phyloP scores from a whole-genome alignment of 2,113 vertebrate species.

The Colaptes auratus region DNA sequence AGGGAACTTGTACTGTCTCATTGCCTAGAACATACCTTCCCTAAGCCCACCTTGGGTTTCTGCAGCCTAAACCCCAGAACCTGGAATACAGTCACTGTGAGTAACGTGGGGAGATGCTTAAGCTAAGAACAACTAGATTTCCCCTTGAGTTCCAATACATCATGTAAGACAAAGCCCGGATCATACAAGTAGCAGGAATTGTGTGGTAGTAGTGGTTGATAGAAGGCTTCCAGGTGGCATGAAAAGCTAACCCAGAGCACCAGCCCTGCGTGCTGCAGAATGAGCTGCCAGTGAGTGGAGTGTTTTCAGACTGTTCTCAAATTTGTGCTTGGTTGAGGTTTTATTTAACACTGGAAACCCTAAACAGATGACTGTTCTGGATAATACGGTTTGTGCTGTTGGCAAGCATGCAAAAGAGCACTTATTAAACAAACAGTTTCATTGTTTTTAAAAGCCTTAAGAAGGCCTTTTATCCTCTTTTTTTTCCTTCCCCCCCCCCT shows the following conservation, averaged over 20 bases:
- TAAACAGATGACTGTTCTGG: slow-evolving; percentile 49
- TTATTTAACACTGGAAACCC: slow-evolving; percentile 51
- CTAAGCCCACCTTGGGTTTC: not conserved
- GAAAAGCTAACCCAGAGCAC: not conserved
- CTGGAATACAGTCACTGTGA: not conserved
- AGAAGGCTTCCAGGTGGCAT: not conserved
- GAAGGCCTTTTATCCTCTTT: not conserved
- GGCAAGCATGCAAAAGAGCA: slow-evolving; percentile 52
- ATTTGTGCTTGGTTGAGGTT: slow-evolving; percentile 41
- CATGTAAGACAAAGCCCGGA: not conserved
- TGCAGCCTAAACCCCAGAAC: not conserved
- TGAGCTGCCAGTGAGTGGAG: not conserved
- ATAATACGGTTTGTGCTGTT: slow-evolving; percentile 39
- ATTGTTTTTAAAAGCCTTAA: slow-evolving; percentile 63
- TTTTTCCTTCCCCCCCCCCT: not conserved
- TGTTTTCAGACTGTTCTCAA: slow-evolving; percentile 38
- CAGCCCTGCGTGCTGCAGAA: not conserved
- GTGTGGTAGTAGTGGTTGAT: not conserved
- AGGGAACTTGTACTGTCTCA: not conserved
- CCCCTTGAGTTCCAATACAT: not conserved
- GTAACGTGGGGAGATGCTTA: not conserved
- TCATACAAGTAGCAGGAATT: not conserved
- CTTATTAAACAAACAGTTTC: slow-evolving; percentile 69
- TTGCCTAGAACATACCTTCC: not conserved
- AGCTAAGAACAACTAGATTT: not conserved